phyloP scores from a whole-genome alignment of 2,113 vertebrate genomes.

The Diadophis punctatus region DNA sequence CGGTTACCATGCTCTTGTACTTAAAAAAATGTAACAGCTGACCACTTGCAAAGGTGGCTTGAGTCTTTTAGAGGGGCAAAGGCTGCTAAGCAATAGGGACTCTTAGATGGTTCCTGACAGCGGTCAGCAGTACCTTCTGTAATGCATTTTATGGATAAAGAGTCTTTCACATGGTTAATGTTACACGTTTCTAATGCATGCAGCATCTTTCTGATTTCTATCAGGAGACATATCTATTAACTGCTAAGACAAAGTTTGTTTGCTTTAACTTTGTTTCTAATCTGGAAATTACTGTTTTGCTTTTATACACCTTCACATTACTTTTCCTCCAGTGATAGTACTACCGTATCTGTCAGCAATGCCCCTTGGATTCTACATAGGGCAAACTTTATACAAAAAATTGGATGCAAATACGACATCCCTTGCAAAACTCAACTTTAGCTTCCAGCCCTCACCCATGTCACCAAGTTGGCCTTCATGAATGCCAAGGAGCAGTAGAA shows the following conservation, averaged over 20 bases:
- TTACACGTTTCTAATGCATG: neutral
- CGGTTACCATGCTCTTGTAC: neutral
- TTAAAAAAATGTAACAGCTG: neutral
- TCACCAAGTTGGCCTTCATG: neutral
- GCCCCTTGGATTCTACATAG: neutral
- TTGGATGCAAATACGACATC: neutral
- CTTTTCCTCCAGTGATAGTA: neutral
- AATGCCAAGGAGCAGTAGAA: neutral
- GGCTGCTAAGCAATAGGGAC: neutral
- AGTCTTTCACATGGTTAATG: neutral
- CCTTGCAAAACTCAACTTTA: neutral
- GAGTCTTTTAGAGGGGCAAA: too few relatives aligned
- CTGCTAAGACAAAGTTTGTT: neutral
- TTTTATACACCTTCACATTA: neutral
- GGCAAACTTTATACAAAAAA: neutral
- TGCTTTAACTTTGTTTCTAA: neutral
- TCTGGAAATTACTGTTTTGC: neutral
- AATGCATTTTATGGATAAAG: neutral
- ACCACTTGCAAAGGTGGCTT: neutral
- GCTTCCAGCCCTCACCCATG: neutral
- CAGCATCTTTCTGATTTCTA: neutral
- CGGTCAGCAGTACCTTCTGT: neutral
- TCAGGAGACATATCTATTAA: neutral
- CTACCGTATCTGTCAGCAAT: neutral
- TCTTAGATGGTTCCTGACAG: neutral